A percentile compares a stretch with the other conserved stretches of the same genome.
Evolutionary conservation across 2,888 invertebrate species (phyloP).

Genomic region (Synanthedon andrenaeformis): DNA sequence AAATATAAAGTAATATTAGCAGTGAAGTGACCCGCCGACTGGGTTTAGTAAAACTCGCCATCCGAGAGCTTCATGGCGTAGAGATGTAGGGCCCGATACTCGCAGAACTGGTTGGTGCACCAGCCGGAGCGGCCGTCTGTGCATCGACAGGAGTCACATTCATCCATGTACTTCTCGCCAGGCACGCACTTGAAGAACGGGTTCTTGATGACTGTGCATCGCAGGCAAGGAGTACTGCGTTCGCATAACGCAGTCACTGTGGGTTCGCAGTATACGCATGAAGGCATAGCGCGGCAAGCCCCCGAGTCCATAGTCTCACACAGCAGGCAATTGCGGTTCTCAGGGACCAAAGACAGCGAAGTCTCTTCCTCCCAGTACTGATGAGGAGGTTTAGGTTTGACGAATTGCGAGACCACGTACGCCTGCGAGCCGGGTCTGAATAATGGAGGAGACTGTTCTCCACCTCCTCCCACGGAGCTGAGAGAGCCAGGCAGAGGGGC

Average conservation of each 20-base stretch:
- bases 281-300: conserved; percentile 55
- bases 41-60: conserved; percentile 44
- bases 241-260: conserved; percentile 59
- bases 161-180: conserved; percentile 66
- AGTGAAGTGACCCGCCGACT: neutral
- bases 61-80: conserved; percentile 58
- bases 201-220: conserved; percentile 65
- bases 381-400: conserved; percentile 54
- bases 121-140: conserved; percentile 55
- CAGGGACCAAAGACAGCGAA: conserved; percentile 39
- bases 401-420: conserved; percentile 58
- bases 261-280: conserved; percentile 57
- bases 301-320: conserved; percentile 57
- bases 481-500: conserved; percentile 43
- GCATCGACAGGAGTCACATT: conserved; percentile 63
- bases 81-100: conserved; percentile 49
- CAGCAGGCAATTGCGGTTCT: conserved; percentile 56
- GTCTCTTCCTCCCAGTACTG: conserved; percentile 63
- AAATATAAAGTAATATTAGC: no score
- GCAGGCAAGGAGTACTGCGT: conserved; percentile 47
- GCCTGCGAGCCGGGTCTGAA: conserved; percentile 56
- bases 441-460: conserved; percentile 45
- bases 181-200: conserved; percentile 64
- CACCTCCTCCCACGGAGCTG: conserved; percentile 44
- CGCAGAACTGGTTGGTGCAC: conserved; percentile 62